Percentiles rank a stretch among this genome's conserved stretches.
Conservation (phyloP, 1,140 invertebrate species). For the Drosophila chauvacae region DNA sequence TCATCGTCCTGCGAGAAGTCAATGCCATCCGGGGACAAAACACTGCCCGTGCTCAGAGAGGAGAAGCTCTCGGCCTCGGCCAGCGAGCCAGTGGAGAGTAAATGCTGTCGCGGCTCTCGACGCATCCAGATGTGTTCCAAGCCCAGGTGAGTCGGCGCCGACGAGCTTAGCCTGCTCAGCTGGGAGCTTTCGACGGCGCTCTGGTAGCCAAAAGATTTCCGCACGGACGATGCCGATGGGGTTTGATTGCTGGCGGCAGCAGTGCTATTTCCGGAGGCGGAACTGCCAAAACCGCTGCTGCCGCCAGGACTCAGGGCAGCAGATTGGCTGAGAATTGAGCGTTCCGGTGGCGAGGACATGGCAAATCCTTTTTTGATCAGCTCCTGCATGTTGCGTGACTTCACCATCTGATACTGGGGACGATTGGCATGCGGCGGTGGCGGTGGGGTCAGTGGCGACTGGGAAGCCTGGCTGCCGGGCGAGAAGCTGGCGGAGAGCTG, state of each 20-base stretch:
- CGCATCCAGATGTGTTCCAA: constrained; percentile 91
- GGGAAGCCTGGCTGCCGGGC: constrained; percentile 85
- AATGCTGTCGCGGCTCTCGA: constrained; percentile 92
- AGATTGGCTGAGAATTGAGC: constrained; percentile 86
- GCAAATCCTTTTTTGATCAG: constrained; percentile 87
- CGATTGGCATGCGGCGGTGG: constrained; percentile 86
- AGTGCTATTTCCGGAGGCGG: constrained; percentile 57
- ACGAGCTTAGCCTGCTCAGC: constrained; percentile 90
- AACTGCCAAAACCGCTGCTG: constrained; percentile 76
- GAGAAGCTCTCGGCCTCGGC: constrained; percentile 94
- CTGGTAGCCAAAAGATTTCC: constrained; percentile 72
- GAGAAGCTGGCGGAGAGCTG: constrained; percentile 84
- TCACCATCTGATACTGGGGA: constrained; percentile 86
- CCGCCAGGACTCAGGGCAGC: constrained; percentile 84
- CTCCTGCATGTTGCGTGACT: constrained; percentile 83
- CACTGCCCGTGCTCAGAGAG: constrained; percentile 92
- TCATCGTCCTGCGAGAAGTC: constrained; percentile 94
- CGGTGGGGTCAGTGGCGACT: constrained; percentile 75
- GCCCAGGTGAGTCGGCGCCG: constrained; percentile 91
- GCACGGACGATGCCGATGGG: constrained; percentile 31
- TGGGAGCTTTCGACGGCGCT: constrained; percentile 61
- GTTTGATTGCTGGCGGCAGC: constrained; percentile 31
- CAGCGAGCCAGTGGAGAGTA: constrained; percentile 93
- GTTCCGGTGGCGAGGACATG: constrained; percentile 85
- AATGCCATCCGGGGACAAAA: constrained; percentile 92